Evolutionary conservation across 2,888 invertebrate genomes (phyloP), one percentile per base, ranked within the genome.

Genomic region (Microctonus hyperodae): DNA sequence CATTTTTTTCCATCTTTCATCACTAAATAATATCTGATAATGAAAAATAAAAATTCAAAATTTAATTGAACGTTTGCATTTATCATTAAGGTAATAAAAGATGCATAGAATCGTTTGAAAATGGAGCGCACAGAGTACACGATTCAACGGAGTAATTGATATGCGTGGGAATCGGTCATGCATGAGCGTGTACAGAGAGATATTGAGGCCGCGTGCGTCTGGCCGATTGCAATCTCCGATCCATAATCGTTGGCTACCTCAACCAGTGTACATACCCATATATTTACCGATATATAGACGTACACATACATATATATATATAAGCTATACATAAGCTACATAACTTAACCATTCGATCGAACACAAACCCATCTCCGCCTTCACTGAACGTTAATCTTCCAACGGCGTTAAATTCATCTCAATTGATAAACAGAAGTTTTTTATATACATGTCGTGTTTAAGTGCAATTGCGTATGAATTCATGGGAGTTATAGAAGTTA

Each of bases 91-190:
- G 40, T 40, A 44, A 44, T 44, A 16, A 16, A 44, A 16, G 16
- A 44, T 16, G n/a, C 16, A 44, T 44, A 16, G 7, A 16, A 16
- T 1, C 40, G 6, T 44, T 44, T 44, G 40, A 5, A 44, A 44
- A 25, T 25, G 13, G 25, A 33, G 25, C 33, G 28, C 16, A 10
- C 48, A 48, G 35, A 35, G 50, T 31, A 50, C 50, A 50, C 50
- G 31, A 60, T 48, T 60, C 60, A 60, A 50, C 22, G 50, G 60
- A 60, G 66, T 68, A 69, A 74, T 70, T 65, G 67, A 74, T 71
- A 70, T 63, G 68, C 71, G 71, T 72, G 71, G 71, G 72, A 73
- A 73, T 72, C 66, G 67, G 62, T 70, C 69, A 69, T 57, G 65
- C 64, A 67, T 63, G 53, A 58, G 65, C 57, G 22, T 31, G 37